Evolutionary conservation across 1,140 invertebrate genomes (phyloP), one percentile per base, ranked within the genome.

Genomic region (Carposina sasakii): DNA sequence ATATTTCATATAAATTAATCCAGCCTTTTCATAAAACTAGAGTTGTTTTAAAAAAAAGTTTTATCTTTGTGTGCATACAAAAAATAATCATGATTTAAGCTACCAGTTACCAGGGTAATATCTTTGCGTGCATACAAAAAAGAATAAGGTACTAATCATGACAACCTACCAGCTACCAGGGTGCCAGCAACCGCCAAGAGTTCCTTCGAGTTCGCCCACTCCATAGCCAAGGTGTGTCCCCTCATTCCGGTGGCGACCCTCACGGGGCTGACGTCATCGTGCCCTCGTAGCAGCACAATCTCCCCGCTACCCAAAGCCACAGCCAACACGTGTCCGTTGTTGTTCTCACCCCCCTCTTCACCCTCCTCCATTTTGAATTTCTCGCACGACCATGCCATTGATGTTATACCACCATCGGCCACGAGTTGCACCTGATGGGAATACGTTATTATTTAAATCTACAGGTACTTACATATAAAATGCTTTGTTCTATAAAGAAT

Each of bases 321-420:
- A 1, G 96, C 96, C 41, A 98, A 75, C 1, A 96, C 91, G 73
- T 94, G 94, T 0, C 73, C 75, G 0, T 63, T 69, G 31, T 66
- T 74, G 30, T 37, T 72, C 54, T 85, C 76, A 36, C 74, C 66
- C 3, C 71, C 81, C 63, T 88, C 88, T 54, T 96, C 94, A 17
- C 90, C 91, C 77, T 98, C 96, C 73, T 98, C 96, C 95, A 99
- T 98, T 86, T 97, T 98, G 77, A 99, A 99, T 71, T 98, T 98
- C 73, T 98, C 96, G 75, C 96, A 98, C 23, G 95, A 97, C 96
- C 96, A 99, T 12, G 94, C 92, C 93, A 99, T 96, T 21, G 91
- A 90, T 3, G 90, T 92, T 54, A 98, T 96, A 12, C 93, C 91
- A 22, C 94, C 90, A 57, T 95, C 94, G 16, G 88, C 87, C 37